Percentiles rank a stretch among this genome's conserved stretches.
Conservation (phyloP, 2,797 vertebrate species). For the Merluccius polli region DNA sequence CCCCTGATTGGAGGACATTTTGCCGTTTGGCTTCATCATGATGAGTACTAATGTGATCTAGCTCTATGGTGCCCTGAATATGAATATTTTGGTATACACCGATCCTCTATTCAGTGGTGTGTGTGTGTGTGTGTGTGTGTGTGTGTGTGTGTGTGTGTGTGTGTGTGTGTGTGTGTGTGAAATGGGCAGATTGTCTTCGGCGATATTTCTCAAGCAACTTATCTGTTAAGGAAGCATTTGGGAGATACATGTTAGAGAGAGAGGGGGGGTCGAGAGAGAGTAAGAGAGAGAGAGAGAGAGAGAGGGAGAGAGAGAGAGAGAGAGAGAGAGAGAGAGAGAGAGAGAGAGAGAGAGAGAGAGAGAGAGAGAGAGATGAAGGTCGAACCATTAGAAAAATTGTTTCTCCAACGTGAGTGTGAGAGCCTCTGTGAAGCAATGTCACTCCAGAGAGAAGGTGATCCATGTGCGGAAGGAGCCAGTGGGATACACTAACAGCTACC, state of each 20-base stretch:
- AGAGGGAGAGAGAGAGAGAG: constrained; percentile 4
- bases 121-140: neutral
- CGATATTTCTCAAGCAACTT: neutral
- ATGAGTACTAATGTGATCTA: neutral
- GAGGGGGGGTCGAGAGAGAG: neutral
- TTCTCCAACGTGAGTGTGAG: constrained; percentile 55
- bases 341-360: neutral
- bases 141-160: too few relatives aligned
- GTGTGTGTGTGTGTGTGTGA: too few relatives aligned
- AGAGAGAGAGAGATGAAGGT: constrained; percentile 20
- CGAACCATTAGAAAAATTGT: constrained; percentile 66
- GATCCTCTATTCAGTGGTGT: too few relatives aligned
- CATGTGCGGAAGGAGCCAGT: constrained; percentile 50
- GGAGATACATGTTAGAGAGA: constrained; percentile 1
- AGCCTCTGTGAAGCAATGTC: constrained; percentile 54
- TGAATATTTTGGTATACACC: neutral
- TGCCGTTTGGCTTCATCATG: neutral
- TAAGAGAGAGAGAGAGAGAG: neutral
- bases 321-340: neutral
- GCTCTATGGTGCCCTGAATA: neutral
- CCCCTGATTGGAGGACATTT: neutral
- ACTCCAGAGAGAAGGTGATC: constrained; percentile 63
- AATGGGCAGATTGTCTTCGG: too few relatives aligned
- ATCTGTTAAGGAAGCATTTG: neutral
- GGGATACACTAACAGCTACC: constrained; percentile 61